Percentiles rank a stretch among this genome's conserved stretches.
phyloP scores from a whole-genome alignment of 2,888 invertebrate species.

The Caenorhabditis angaria region DNA sequence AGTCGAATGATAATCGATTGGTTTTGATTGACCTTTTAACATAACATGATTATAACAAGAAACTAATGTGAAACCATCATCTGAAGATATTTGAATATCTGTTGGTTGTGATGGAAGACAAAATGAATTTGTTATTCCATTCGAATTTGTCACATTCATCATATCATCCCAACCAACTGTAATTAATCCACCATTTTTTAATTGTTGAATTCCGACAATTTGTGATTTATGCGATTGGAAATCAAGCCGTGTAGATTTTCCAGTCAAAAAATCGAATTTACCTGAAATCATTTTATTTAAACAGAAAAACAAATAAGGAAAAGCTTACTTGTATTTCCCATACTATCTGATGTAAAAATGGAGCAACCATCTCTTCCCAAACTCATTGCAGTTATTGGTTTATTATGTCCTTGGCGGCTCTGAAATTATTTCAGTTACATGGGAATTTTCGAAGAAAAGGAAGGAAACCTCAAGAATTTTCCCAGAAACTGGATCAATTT shows the following conservation, averaged over 20 bases:
- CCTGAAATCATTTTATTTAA: slow-evolving; percentile 40
- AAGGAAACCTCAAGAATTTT: slow-evolving; percentile 76
- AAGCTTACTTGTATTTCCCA: slow-evolving; percentile 81
- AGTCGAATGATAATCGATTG: slow-evolving; percentile 82
- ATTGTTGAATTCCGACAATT: slow-evolving; percentile 84
- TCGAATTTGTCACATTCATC: slow-evolving; percentile 74
- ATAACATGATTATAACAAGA: slow-evolving; percentile 79
- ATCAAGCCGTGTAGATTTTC: slow-evolving; percentile 83
- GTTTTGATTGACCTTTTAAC: slow-evolving; percentile 16
- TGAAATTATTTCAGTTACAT: slow-evolving; percentile 1
- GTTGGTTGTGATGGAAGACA: slow-evolving; percentile 68
- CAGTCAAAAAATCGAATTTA: slow-evolving; percentile 75
- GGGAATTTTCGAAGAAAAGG: not conserved
- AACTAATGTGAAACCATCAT: slow-evolving; percentile 79
- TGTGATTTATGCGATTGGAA: slow-evolving; percentile 89
- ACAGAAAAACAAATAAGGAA: slow-evolving; percentile 2
- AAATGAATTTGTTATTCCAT: slow-evolving; percentile 14
- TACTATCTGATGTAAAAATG: slow-evolving; percentile 93
- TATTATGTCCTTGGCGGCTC: slow-evolving; percentile 85
- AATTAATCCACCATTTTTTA: slow-evolving; percentile 77
- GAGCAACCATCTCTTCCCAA: slow-evolving; percentile 80
- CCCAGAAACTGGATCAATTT: slow-evolving; percentile 86
- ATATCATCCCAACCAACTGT: slow-evolving; percentile 94
- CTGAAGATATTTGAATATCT: slow-evolving; percentile 55
- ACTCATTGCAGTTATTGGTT: slow-evolving; percentile 90